Conservation (phyloP, 2,113 vertebrate species). For the Myiagra hebetior region DNA sequence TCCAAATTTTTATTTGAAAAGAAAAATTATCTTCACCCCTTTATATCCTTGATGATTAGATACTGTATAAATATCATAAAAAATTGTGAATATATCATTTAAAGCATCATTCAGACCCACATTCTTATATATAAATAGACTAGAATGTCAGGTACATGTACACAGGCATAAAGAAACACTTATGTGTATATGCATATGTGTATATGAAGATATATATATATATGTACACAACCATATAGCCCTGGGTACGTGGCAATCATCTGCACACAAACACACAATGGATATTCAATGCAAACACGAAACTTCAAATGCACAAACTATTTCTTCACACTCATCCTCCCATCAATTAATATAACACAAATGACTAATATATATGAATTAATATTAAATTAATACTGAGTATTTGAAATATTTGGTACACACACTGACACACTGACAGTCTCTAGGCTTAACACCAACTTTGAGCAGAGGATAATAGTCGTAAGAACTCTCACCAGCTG, state of each 20-base stretch:
- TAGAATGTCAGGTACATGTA: not conserved
- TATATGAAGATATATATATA: too few species aligned
- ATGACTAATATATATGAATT: not conserved
- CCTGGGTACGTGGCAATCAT: rapidly evolving
- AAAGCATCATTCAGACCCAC: not conserved
- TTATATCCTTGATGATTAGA: not conserved
- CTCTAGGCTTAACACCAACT: not conserved
- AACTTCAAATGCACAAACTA: not conserved
- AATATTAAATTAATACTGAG: not conserved
- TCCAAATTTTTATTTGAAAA: not conserved
- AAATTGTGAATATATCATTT: not conserved
- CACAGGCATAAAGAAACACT: not conserved
- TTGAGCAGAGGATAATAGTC: not conserved
- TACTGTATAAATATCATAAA: not conserved
- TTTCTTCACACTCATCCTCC: not conserved
- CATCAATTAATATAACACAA: not conserved
- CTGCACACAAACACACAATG: not conserved
- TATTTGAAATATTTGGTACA: not conserved
- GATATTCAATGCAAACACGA: not conserved
- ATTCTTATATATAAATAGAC: not conserved
- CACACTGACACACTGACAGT: not conserved
- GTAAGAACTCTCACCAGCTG: not conserved
- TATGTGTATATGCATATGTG: not conserved
- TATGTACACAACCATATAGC: not conserved
- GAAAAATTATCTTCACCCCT: not conserved